Evolutionary conservation across 2,797 vertebrate genomes (phyloP).

Genomic region (Arctocebus calabarensis): DNA sequence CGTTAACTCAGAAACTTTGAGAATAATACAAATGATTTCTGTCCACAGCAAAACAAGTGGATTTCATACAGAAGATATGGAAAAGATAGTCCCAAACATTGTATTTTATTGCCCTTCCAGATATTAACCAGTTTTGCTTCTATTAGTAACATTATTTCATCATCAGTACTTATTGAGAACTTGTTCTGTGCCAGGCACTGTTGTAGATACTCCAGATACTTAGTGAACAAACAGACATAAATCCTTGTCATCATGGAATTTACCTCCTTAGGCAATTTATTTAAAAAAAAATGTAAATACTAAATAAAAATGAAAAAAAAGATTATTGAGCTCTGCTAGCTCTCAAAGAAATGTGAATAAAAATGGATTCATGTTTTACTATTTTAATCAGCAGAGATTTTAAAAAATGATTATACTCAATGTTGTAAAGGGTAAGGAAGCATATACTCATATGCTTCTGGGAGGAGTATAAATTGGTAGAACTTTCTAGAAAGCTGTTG

Average conservation of each 20-base stretch:
- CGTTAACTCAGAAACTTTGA: conserved; percentile 4
- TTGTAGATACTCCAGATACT: background rate
- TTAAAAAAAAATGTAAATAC: background rate
- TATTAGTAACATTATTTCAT: conserved; percentile 21
- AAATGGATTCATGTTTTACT: conserved; percentile 16
- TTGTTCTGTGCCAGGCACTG: background rate
- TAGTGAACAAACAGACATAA: background rate
- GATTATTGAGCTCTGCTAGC: background rate
- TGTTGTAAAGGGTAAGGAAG: background rate
- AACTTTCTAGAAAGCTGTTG: background rate
- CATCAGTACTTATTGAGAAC: background rate
- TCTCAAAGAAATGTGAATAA: background rate
- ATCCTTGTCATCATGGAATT: background rate
- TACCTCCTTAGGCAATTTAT: background rate
- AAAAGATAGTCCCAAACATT: background rate
- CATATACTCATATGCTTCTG: background rate
- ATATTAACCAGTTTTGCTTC: background rate
- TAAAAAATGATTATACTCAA: background rate
- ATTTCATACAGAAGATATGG: background rate
- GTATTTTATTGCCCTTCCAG: background rate
- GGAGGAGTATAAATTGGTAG: background rate
- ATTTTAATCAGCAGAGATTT: background rate
- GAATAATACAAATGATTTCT: background rate
- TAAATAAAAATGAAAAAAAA: conserved; percentile 3
- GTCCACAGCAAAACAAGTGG: background rate